phyloP scores from a whole-genome alignment of 2,888 invertebrate species.

The Sthenelais limicola region DNA sequence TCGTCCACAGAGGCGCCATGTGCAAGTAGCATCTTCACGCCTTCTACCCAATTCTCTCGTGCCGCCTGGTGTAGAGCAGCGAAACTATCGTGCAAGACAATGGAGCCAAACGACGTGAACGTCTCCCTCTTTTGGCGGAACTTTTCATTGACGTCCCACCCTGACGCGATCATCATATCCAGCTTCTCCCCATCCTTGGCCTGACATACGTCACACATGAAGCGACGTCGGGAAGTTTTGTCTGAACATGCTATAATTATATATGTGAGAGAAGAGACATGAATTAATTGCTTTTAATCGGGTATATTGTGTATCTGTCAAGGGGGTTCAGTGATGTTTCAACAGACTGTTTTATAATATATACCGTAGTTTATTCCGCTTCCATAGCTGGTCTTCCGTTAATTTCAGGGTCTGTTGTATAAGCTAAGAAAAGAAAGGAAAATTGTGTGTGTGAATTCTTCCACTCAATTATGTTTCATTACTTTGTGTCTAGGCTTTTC shows the following conservation, averaged over 20 bases:
- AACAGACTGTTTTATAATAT: too few species aligned
- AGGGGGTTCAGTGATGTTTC: too few species aligned
- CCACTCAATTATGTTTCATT: too few species aligned
- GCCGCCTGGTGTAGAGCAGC: conserved; percentile 24
- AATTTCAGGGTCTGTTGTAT: too few species aligned
- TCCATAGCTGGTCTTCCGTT: too few species aligned
- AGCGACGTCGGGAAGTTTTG: conserved; percentile 1
- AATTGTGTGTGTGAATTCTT: too few species aligned
- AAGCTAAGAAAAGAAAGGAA: too few species aligned
- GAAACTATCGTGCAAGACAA: conserved; percentile 26
- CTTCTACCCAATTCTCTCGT: conserved; percentile 22
- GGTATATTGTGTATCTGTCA: too few species aligned
- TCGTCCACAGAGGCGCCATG: conserved; percentile 4
- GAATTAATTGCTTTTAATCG: too few species aligned
- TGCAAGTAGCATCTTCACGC: conserved; percentile 4
- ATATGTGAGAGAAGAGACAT: too few species aligned
- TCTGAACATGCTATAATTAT: conserved; percentile 1
- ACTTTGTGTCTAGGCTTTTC: too few species aligned
- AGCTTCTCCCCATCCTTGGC: neutral
- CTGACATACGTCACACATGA: conserved; percentile 1
- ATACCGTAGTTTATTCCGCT: too few species aligned
- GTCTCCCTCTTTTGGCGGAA: conserved; percentile 24
- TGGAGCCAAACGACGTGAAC: conserved; percentile 31
- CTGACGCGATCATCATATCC: neutral
- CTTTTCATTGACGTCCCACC: conserved; percentile 29